phyloP scores from a whole-genome alignment of 2,113 vertebrate genomes.

The Phaethornis superciliosus region DNA sequence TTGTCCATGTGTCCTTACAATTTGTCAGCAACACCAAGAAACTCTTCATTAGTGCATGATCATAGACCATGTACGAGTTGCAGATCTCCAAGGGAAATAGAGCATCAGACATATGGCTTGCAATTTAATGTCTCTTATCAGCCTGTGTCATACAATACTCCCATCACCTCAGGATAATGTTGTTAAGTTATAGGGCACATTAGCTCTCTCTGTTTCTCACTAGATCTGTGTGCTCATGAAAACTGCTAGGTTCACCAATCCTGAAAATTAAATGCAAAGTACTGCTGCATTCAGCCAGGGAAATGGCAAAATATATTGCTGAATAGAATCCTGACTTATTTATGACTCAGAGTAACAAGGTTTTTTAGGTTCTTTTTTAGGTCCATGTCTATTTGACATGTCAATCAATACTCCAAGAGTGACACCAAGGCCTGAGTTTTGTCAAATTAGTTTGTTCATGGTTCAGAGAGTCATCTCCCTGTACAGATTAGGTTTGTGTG shows the following conservation, averaged over 20 bases:
- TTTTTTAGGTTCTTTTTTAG: neutral
- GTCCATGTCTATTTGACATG: neutral
- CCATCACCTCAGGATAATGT: neutral
- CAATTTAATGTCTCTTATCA: conserved; percentile 35
- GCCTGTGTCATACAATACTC: conserved; percentile 7
- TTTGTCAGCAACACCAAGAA: neutral
- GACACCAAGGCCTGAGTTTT: neutral
- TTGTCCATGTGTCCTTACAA: neutral
- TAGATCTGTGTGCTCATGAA: neutral
- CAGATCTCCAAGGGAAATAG: conserved; percentile 40
- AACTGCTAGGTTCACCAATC: neutral
- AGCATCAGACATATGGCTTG: neutral
- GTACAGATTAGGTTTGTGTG: neutral
- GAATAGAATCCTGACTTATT: neutral
- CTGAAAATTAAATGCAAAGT: conserved; percentile 12
- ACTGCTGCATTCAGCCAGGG: neutral
- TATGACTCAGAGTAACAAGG: neutral
- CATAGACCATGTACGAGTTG: neutral
- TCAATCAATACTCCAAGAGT: neutral
- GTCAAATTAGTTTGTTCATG: neutral
- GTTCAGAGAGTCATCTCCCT: neutral
- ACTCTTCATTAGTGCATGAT: neutral
- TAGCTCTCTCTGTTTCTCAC: neutral
- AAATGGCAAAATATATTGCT: neutral
- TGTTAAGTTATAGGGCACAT: neutral